A percentile compares a stretch with the other conserved stretches of the same genome.
phyloP scores from a whole-genome alignment of 2,113 vertebrate genomes.

The Dipodomys stephensi region DNA sequence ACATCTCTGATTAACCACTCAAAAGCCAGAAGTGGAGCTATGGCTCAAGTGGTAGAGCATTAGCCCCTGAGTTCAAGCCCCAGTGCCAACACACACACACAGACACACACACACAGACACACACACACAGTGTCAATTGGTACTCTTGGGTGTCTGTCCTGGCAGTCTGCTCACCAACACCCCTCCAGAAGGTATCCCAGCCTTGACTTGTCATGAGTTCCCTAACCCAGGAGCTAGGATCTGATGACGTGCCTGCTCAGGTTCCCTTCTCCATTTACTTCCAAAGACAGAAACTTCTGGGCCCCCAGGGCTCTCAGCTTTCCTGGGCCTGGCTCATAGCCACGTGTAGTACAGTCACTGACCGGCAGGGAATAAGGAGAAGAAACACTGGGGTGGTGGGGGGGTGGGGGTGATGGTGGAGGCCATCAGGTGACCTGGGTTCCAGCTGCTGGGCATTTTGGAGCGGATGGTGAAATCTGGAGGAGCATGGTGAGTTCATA shows the following conservation, averaged over 20 bases:
- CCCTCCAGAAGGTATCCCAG: slow-evolving; percentile 2
- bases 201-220: not conserved
- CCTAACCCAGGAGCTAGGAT: slow-evolving; percentile 21
- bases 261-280: slow-evolving; percentile 63
- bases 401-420: not conserved
- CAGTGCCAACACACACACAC: too few relatives aligned
- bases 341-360: not conserved
- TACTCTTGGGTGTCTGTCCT: not conserved
- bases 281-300: slow-evolving; percentile 16
- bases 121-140: not conserved
- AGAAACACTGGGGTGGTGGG: not conserved
- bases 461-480: not conserved
- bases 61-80: too few relatives aligned
- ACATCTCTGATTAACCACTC: too few relatives aligned
- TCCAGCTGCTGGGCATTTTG: not conserved
- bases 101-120: too few relatives aligned
- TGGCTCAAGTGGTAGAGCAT: too few relatives aligned
- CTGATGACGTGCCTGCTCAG: slow-evolving; percentile 49
- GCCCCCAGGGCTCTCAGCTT: not conserved
- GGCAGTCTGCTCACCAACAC: not conserved
- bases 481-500: not conserved
- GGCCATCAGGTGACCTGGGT: not conserved
- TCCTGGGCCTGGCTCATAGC: slow-evolving; percentile 31
- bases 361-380: not conserved
- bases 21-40: too few relatives aligned